Base-by-base conservation (phyloP, 2,113 vertebrate species). In the Vimba vimba region DNA sequence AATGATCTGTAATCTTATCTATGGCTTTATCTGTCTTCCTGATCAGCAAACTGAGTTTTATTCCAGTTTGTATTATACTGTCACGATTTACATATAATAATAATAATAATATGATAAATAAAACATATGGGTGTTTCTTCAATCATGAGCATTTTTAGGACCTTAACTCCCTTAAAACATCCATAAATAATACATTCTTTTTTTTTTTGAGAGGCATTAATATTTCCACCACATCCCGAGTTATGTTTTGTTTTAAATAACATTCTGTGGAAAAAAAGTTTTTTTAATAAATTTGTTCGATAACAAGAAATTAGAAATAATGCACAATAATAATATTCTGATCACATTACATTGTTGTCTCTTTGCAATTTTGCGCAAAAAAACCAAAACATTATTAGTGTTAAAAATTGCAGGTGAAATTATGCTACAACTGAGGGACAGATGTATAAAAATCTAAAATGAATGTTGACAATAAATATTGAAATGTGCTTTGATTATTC, bases 71-170 rank as follows among this genome's bases (percentile, higher is more conserved):
- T 12, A 39, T 55, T 33, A 17, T 78, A 57, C 50, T 57, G 5
- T 60, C 11, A 79, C 0, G 6, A 33, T 23, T 77, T 77, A 71
- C 33, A 21, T 33, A 33, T 33, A 33, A 33, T 68, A 19, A 15
- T 64, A 27, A 33, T 36, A 21, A 57, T 43, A 43, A 43, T 43
- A 57, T 57, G 15, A 33, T 5, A 23, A 39, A 39, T 71, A 21
- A 71, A 71, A 71, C 33, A 43, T 71, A 19, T 33, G 25, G 62
- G 68, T 71, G 36, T 71, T 71, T 71, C 68, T 71, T 71, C 68
- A 71, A 71, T 71, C 23, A 43, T 6, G 21, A 5, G 21, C 21
- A 43, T 11, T 43, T 39, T 11, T 2, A 43, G 25, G 13, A 36
- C 36, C 19, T 30, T 33, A 43, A 68, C 4, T 13, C 0, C 6